Evolutionary conservation across 92 coral and sea anemone species (phyloP).

Genomic region (Phymanthus crucifer): DNA sequence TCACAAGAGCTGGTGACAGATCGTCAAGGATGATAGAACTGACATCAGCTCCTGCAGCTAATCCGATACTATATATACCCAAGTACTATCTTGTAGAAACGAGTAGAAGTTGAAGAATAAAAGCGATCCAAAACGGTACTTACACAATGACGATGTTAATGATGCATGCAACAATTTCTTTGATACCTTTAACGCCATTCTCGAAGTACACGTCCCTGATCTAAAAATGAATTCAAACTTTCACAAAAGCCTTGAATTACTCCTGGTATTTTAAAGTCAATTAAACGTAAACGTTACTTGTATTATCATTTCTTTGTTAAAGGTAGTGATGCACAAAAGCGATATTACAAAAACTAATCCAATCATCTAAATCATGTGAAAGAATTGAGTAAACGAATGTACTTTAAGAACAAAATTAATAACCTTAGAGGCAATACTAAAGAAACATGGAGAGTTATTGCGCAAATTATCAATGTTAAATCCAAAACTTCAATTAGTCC

Average conservation of each 20-base stretch:
- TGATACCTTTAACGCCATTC: background rate
- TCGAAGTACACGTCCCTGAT: constrained; percentile 21
- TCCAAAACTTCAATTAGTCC: background rate
- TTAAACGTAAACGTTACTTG: constrained; percentile 42
- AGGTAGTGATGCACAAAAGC: no score
- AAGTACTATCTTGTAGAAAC: no score
- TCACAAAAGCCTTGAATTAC: constrained; percentile 44
- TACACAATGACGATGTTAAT: background rate
- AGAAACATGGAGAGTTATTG: constrained; percentile 4
- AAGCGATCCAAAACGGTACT: no score
- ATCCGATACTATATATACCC: no score
- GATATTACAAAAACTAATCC: no score
- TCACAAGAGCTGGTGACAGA: no score
- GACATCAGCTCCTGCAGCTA: no score
- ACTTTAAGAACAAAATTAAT: constrained; percentile 1
- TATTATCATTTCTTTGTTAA: constrained; percentile 29
- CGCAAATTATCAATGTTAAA: constrained; percentile 6
- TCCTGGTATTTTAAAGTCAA: constrained; percentile 42
- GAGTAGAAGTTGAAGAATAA: no score
- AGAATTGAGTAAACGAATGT: constrained; percentile 13
- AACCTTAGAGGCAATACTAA: background rate
- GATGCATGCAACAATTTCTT: background rate
- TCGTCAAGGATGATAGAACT: no score
- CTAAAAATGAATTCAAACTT: background rate
- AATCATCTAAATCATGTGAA: constrained; percentile 36